phyloP scores from a whole-genome alignment of 2,113 vertebrate species.

The Irena cyanogastra region DNA sequence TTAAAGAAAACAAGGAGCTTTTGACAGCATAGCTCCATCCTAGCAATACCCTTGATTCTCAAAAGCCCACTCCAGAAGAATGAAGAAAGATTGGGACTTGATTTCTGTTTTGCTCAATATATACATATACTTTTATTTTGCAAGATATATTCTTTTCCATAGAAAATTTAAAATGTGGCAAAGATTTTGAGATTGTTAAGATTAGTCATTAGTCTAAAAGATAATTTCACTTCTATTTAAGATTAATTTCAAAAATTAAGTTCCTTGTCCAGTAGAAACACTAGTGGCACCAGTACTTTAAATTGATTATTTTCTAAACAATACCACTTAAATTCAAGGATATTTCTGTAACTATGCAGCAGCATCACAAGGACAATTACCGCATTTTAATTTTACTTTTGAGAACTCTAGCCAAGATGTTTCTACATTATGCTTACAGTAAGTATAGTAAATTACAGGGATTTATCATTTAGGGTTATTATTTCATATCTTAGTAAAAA shows the following conservation, averaged over 20 bases:
- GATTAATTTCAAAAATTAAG: not conserved
- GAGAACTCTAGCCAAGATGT: not conserved
- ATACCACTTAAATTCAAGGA: not conserved
- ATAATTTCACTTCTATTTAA: not conserved
- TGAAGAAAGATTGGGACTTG: not conserved
- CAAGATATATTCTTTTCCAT: not conserved
- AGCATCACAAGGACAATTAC: not conserved
- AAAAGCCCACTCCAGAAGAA: not conserved
- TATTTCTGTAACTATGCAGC: not conserved
- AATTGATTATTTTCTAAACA: not conserved
- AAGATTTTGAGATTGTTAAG: not conserved
- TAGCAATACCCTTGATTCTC: not conserved
- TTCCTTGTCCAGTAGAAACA: not conserved
- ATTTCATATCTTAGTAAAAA: not conserved
- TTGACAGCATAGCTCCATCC: not conserved
- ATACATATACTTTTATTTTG: not conserved
- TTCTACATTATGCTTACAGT: not conserved
- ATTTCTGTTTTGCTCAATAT: not conserved
- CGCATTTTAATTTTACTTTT: not conserved
- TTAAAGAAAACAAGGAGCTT: fast-evolving
- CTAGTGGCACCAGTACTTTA: not conserved
- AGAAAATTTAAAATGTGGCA: not conserved
- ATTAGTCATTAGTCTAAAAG: not conserved
- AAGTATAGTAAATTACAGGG: not conserved
- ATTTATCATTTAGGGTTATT: not conserved